Percentiles rank a stretch among this genome's conserved stretches.
Conservation (phyloP, 2,113 vertebrate genomes). For the Drymodes brunneopygia region DNA sequence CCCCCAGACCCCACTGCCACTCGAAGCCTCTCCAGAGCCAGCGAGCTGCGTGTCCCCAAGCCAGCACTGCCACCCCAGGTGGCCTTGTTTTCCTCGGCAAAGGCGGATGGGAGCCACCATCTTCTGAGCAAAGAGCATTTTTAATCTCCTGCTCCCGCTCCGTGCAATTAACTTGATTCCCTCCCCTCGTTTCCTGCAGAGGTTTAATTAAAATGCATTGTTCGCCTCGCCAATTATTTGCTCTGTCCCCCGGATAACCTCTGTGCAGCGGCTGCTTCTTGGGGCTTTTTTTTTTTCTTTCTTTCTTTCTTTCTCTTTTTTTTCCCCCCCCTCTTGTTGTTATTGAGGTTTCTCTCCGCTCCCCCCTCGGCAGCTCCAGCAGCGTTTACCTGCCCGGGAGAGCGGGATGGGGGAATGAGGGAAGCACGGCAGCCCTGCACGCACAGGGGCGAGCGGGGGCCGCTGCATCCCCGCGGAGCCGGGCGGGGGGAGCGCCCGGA, state of each 20-base stretch:
- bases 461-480: not conserved
- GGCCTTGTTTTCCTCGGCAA: slow-evolving; percentile 29
- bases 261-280: not conserved
- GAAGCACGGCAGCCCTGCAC: not conserved
- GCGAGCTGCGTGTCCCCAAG: not conserved
- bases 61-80: not conserved
- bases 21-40: not conserved
- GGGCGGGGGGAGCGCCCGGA: not conserved
- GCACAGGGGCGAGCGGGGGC: not conserved
- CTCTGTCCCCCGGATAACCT: slow-evolving; percentile 59
- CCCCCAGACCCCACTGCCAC: not conserved
- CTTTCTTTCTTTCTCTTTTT: fast-evolving
- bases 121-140: slow-evolving; percentile 29
- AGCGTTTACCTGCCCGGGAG: slow-evolving; percentile 18
- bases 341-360: not conserved
- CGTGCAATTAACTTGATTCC: slow-evolving; percentile 62
- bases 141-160: slow-evolving; percentile 52
- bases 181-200: slow-evolving; percentile 49
- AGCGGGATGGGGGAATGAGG: not conserved
- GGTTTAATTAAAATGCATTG: slow-evolving; percentile 63
- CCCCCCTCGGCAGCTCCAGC: not conserved
- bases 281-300: not conserved
- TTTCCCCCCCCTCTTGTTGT: fast-evolving
- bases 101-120: slow-evolving; percentile 42
- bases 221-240: slow-evolving; percentile 54